Conservation (phyloP, 35 echinoderm and acorn worm species). For the Heliocidaris tuberculata region DNA sequence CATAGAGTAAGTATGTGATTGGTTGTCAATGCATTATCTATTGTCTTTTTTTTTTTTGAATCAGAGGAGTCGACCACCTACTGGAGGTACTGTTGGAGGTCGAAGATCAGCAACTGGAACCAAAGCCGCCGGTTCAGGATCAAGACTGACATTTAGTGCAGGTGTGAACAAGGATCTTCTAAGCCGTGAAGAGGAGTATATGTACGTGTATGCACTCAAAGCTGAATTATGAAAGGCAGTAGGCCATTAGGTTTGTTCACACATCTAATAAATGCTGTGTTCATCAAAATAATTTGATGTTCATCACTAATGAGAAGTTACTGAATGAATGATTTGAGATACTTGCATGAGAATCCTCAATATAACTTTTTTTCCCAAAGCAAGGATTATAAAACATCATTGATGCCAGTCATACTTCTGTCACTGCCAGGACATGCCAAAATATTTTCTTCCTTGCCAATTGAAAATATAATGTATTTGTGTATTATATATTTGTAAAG, state of each 20-base stretch:
- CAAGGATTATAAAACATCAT: too few relatives aligned
- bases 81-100: slow-evolving; percentile 28
- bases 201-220: slow-evolving; percentile 52
- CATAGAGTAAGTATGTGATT: too few relatives aligned
- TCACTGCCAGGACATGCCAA: background rate
- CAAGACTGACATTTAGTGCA: slow-evolving; percentile 47
- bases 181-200: slow-evolving; percentile 90
- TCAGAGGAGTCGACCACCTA: slow-evolving; percentile 34
- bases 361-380: too few relatives aligned
- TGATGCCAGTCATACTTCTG: too few relatives aligned
- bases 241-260: background rate
- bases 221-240: background rate
- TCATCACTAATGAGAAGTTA: background rate
- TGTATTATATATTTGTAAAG: too few relatives aligned
- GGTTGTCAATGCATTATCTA: too few relatives aligned
- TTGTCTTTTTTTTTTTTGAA: background rate
- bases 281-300: background rate
- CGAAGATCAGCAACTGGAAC: slow-evolving; percentile 49
- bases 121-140: slow-evolving; percentile 16
- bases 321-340: background rate
- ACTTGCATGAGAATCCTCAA: too few relatives aligned
- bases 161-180: slow-evolving; percentile 67
- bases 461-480: background rate
- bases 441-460: background rate
- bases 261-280: background rate